Evolutionary conservation across 1,140 invertebrate species (phyloP).

Genomic region (Bombus impatiens): DNA sequence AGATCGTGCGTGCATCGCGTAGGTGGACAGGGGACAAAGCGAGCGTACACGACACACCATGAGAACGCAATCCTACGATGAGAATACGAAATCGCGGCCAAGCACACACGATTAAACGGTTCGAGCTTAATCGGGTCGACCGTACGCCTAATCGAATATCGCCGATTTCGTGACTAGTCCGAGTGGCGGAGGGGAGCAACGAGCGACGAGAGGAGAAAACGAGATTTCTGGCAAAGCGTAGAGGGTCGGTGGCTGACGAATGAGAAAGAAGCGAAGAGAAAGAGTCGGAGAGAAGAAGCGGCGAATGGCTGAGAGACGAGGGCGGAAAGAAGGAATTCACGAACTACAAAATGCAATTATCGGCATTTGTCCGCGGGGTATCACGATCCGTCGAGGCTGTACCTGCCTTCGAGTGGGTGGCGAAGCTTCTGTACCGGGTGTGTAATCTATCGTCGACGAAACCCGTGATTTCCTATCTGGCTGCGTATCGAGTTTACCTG

Average conservation of each 20-base stretch:
- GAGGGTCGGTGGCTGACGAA: neutral
- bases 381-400: constrained; percentile 77
- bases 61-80: too few relatives aligned
- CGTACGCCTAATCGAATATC: neutral
- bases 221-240: constrained; percentile 4
- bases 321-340: constrained; percentile 79
- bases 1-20: constrained; percentile 44
- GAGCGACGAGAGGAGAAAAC: neutral
- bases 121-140: neutral
- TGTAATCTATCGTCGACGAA: constrained; percentile 55
- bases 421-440: constrained; percentile 66
- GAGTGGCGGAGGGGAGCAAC: too few relatives aligned
- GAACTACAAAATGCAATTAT: constrained; percentile 82
- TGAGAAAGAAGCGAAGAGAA: neutral
- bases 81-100: too few relatives aligned
- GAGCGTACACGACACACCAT: constrained; percentile 52
- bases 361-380: constrained; percentile 81
- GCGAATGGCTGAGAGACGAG: constrained; percentile 55
- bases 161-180: neutral
- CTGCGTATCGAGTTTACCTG: neutral
- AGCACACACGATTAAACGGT: neutral
- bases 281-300: constrained; percentile 20
- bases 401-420: constrained; percentile 68
- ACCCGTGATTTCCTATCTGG: constrained; percentile 16
- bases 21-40: constrained; percentile 71